These are phyloP conservation scores for Bombyx mandarina DNA, from an alignment of 1,140 invertebrate genomes.

Conservation along the genomic window DNA sequence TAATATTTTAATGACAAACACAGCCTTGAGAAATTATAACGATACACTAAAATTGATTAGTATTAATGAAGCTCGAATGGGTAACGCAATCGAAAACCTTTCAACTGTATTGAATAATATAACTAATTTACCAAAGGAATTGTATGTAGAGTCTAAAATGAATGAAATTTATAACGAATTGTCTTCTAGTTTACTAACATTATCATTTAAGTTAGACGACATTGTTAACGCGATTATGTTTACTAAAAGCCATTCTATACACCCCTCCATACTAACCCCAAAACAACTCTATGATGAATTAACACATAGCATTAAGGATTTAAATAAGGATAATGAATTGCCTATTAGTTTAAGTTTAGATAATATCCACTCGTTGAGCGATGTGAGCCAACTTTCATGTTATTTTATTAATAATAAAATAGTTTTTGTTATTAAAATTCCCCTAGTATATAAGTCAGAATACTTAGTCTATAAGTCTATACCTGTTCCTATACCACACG, in stretches of 20 bases:
- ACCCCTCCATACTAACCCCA: constrained; percentile 14
- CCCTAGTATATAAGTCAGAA: too few relatives aligned
- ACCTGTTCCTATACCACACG: too few relatives aligned
- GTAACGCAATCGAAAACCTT: constrained; percentile 12
- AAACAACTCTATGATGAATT: constrained; percentile 13
- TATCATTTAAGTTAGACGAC: constrained; percentile 22
- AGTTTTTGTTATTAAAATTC: too few relatives aligned
- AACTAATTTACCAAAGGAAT: constrained; percentile 5
- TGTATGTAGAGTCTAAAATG: constrained; percentile 7
- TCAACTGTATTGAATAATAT: constrained; percentile 10
- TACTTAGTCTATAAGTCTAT: too few relatives aligned
- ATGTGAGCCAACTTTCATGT: too few relatives aligned
- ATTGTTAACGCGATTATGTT: constrained; percentile 14
- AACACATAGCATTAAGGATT: constrained; percentile 10
- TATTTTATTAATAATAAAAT: too few relatives aligned
- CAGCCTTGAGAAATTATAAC: too few relatives aligned
- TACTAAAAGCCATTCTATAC: constrained; percentile 10
- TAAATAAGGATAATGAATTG: constrained; percentile 12
- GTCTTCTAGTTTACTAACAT: constrained; percentile 12
- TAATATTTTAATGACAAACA: too few relatives aligned
- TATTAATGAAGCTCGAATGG: too few relatives aligned
- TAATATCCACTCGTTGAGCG: too few relatives aligned
- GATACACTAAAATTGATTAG: too few relatives aligned
- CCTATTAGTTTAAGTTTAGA: too few relatives aligned
- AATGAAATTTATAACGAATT: constrained; percentile 11